A percentile compares a stretch with the other conserved stretches of the same genome.
These are phyloP conservation scores for Drosophila mimica DNA, from an alignment of 2,888 invertebrate genomes.

Conservation along the genomic window DNA sequence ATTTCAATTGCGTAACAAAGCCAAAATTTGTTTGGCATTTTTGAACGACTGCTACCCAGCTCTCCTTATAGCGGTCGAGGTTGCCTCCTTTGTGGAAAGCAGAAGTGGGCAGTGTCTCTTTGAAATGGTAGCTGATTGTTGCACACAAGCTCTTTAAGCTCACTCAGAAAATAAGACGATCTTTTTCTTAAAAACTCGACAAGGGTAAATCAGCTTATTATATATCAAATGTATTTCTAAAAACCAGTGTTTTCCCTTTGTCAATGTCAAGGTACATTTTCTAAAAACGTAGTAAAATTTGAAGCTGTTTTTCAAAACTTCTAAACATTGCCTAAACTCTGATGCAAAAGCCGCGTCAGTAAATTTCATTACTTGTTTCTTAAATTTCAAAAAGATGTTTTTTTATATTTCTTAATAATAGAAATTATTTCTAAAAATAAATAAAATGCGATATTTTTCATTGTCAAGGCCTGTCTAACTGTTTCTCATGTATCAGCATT, in stretches of 20 bases:
- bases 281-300: too few species aligned
- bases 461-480: too few species aligned
- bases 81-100: constrained; percentile 37
- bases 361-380: background rate
- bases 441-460: too few species aligned
- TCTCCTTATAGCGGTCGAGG: constrained; percentile 62
- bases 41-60: background rate
- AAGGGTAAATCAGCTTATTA: background rate
- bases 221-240: background rate
- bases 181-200: background rate
- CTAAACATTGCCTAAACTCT: too few species aligned
- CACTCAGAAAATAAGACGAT: background rate
- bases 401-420: too few species aligned
- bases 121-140: constrained; percentile 25
- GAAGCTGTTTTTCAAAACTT: too few species aligned
- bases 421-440: too few species aligned
- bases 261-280: too few species aligned
- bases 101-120: constrained; percentile 6
- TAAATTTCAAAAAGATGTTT: background rate
- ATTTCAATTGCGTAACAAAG: constrained; percentile 51
- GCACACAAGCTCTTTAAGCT: constrained; percentile 40
- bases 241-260: background rate
- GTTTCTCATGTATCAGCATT: background rate
- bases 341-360: too few species aligned
- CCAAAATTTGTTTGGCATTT: constrained; percentile 23